Evolutionary conservation across 2,797 vertebrate species (phyloP), one percentile per base, ranked within the genome.

Genomic region (Spea hammondii): DNA sequence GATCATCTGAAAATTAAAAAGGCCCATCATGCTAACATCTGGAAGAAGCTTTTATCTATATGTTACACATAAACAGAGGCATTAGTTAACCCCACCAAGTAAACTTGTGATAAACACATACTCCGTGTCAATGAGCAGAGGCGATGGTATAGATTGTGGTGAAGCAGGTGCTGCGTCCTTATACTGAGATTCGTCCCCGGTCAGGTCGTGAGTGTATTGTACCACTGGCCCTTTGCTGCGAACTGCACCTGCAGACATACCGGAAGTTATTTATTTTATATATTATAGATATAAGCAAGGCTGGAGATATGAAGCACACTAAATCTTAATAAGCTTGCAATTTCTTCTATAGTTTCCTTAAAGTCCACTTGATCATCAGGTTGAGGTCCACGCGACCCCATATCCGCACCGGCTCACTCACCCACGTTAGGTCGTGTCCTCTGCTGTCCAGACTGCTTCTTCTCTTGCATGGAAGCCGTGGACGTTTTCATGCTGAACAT

Each of bases 401-500:
- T 0, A 11, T n/a, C 55, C 12, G n/a, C 10, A 13, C 55, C 11
- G 10, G 9, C 10, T 59, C 0, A 87, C 83, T 47, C 84, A 99
- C 98, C 98, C 79, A 99, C 96, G 5, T 96, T 99, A 10, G 98
- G 98, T 4, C 97, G 93, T 3, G 93, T 95, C 83, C 97, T 93
- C 70, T 95, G 93, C 70, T 95, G 95, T 0, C 96, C 97, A 0
- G 94, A 93, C 65, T 96, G 93, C 80, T 98, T 98, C 90, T 98
- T 99, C 59, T 98, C 98, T 64, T 95, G 93, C 4, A 93, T 90
- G 86, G 92, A 96, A 54, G 97, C 97, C 0, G 94, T 93, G 75
- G 95, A 96, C 51, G 97, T 92, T 90, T 98, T 99, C 91, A 99
- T 93, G 89, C 97, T 99, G 88, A 97, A 99, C 98, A 99, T 99